Evolutionary conservation across 2,797 vertebrate genomes (phyloP).

Genomic region (Acipenser transmontanus): DNA sequence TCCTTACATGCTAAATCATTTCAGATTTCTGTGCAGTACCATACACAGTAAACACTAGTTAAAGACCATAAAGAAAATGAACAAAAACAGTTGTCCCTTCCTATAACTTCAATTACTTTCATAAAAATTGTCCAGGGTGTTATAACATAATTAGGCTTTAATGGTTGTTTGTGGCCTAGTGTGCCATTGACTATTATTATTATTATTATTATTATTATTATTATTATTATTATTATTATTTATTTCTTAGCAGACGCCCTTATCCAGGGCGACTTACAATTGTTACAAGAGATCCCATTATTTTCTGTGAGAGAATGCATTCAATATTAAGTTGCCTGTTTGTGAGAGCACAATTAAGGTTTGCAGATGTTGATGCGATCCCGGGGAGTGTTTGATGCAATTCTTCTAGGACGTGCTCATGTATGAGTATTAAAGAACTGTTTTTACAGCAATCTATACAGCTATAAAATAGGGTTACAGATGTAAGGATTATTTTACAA

Average conservation of each 20-base stretch:
- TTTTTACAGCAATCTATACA: too few species aligned
- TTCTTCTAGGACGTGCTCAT: not conserved
- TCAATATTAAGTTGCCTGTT: constrained; percentile 52
- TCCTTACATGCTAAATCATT: too few species aligned
- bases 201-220: too few species aligned
- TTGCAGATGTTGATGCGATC: not conserved
- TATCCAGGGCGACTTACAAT: too few species aligned
- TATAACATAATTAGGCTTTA: constrained; percentile 54
- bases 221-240: too few species aligned
- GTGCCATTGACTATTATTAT: constrained; percentile 31
- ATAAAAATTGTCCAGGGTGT: constrained; percentile 36
- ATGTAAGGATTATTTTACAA: too few species aligned
- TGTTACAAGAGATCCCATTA: not conserved
- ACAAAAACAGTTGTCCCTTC: constrained; percentile 28
- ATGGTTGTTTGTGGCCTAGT: constrained; percentile 50
- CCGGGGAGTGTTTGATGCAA: not conserved
- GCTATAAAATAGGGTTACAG: too few species aligned
- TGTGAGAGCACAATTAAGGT: constrained; percentile 58
- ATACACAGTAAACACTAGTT: too few species aligned
- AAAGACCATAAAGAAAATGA: not conserved
- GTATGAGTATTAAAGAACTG: not conserved
- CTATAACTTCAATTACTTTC: constrained; percentile 39
- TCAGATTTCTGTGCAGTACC: too few species aligned
- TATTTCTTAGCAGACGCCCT: too few species aligned
- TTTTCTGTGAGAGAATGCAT: constrained; percentile 37